A percentile compares a stretch with the other conserved stretches of the same genome.
Conservation (phyloP, 1,140 invertebrate genomes). For the Caenorhabditis briggsae region DNA sequence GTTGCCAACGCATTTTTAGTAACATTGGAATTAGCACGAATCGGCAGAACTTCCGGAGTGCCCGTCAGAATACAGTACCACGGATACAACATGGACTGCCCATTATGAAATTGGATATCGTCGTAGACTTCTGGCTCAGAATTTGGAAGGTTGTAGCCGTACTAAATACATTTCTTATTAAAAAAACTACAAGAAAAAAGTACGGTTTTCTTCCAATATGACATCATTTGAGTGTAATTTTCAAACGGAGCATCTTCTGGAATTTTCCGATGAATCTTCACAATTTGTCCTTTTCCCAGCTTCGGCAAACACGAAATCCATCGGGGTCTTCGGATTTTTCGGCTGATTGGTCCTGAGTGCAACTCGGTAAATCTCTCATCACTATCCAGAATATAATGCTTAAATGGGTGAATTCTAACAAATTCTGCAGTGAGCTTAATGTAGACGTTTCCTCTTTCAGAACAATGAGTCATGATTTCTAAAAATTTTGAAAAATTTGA, state of each 20-base stretch:
- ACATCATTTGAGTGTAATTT: constrained; percentile 27
- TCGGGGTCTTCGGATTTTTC: not conserved
- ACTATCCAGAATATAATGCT: constrained; percentile 16
- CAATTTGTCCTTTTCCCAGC: constrained; percentile 2
- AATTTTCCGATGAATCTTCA: constrained; percentile 33
- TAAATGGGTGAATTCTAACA: constrained; percentile 1
- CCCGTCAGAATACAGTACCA: constrained; percentile 14
- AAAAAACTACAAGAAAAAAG: not conserved
- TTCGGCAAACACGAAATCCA: constrained; percentile 17
- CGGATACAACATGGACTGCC: constrained; percentile 14
- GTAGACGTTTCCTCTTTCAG: not conserved
- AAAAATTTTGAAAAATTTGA: not conserved
- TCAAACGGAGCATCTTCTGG: constrained; percentile 24
- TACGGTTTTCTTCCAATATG: constrained; percentile 33
- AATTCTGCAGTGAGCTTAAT: not conserved
- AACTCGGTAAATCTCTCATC: constrained; percentile 3
- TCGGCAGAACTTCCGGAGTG: not conserved
- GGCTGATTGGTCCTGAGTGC: not conserved
- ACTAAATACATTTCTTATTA: not conserved
- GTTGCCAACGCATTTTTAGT: not conserved
- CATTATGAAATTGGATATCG: constrained; percentile 2
- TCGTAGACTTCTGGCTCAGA: constrained; percentile 17
- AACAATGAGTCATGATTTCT: constrained; percentile 25
- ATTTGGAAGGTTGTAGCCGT: constrained; percentile 10
- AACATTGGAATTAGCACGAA: not conserved